Base-by-base conservation (phyloP, 2,113 vertebrate genomes). In the Xyrauchen texanus region DNA sequence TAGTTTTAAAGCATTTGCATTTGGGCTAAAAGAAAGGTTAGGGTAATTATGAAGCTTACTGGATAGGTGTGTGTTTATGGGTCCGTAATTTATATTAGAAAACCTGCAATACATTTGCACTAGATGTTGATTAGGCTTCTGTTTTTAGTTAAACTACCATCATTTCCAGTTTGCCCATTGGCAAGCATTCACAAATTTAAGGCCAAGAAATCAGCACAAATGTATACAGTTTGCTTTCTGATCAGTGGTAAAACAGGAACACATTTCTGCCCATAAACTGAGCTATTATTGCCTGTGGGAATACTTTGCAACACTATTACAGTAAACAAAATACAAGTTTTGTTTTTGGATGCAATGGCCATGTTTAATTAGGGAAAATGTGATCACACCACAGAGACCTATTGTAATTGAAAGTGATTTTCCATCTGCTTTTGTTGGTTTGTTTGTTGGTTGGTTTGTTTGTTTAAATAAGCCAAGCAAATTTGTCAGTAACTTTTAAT, bases 321-420 rank as follows among this genome's bases (percentile, higher is more conserved):
- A 64, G 57, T 82, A 58, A 79, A 65, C 45, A 51, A 69, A 65
- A 69, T 67, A 44, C 6, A 70, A 7, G 15, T 8, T 44, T 52
- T 16, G n/a, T 57, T 55, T 70, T 65, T 58, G 12, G 46, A 67
- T 52, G 55, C 47, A n/a, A 52, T 8, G 4, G 58, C 4, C 55
- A 45, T 11, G 74, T 80, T 68, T 73, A 77, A 80, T 83, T 77
- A 83, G 53, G 67, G 15, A 76, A 57, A 61, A 69, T 69, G 58
- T 53, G 55, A 53, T 42, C 68, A 60, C 67, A 67, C 77, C 57
- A 62, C 15, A 66, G 11, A 74, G 76, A 45, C 55, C 51, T 8
- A 10, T 13, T 65, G 16, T 80, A 66, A 67, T 71, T 34, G 12
- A 21, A 62, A 8, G 3, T 15, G 51, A 42, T 62, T 34, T 6